Evolutionary conservation across 2,113 vertebrate species (phyloP), one percentile per base, ranked within the genome.

Genomic region (Axis porcinus): DNA sequence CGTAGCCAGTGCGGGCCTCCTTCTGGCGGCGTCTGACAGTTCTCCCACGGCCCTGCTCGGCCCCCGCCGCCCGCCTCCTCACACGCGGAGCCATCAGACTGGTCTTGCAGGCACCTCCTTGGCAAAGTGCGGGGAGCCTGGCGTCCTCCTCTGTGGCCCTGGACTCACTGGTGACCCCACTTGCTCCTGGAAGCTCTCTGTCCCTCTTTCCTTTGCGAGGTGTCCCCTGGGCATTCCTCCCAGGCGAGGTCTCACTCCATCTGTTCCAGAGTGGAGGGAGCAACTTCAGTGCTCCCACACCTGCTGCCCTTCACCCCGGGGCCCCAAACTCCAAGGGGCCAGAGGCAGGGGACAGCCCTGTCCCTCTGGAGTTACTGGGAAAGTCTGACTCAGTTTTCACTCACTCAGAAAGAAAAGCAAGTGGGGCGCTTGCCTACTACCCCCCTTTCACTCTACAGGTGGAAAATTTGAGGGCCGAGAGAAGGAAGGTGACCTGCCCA

Each of bases 11-110:
- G 54, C 57, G 94, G 95, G 93, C 97, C 89, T 92, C 83, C 7
- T 43, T 79, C 70, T 0, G 93, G 91, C 8, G 7, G 92, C 13
- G 67, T 86, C 87, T 79, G 33, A 57, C 83, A 88, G 94, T 67
- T 96, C 96, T 98, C 98, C 97, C 93, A 95, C 43, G 14, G 94
- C 92, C 76, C 62, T 87, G 89, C 84, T 60, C 50, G 3, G 45
- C 8, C 10, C 55, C 64, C 0, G 1, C 55, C 60, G 5, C 28
- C 60, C 0, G 1, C 47, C 79, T 17, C 28, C 54, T 30, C 0
- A 0, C 4, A 2, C 43, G 40, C 30, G 28, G 74, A 92, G 92
- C 82, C 40, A 15, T 2, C 87, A 88, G 83, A 91, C 92, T 93
- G 92, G 96, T 96, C 97, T 85, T 78, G 55, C 93, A 90, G 91